These are phyloP conservation scores for Phataginus tetradactyla DNA, from an alignment of 2,797 vertebrate genomes.

Conservation along the genomic window DNA sequence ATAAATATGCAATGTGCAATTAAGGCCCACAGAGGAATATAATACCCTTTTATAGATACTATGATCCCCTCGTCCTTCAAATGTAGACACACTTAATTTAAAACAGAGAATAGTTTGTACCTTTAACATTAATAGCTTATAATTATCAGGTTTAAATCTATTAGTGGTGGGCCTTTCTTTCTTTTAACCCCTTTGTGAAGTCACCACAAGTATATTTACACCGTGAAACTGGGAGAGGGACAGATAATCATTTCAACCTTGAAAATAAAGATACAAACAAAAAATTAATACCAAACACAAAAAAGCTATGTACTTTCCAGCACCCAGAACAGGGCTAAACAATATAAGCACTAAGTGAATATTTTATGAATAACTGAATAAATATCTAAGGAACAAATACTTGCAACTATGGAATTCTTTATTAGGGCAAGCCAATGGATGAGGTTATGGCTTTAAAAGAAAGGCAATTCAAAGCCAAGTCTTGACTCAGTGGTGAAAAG, in stretches of 20 bases:
- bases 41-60: background rate
- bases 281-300: background rate
- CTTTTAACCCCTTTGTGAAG: background rate
- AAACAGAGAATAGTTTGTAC: background rate
- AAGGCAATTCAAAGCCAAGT: background rate
- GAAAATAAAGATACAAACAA: background rate
- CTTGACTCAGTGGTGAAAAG: background rate
- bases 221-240: background rate
- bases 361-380: background rate
- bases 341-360: conserved; percentile 20
- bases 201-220: background rate
- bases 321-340: background rate
- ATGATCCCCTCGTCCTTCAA: background rate
- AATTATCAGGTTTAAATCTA: conserved; percentile 29
- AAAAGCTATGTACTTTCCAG: background rate
- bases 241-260: background rate
- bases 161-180: background rate
- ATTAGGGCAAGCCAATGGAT: background rate
- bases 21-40: background rate
- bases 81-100: background rate
- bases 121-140: background rate
- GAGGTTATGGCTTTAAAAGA: background rate
- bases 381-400: background rate
- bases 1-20: background rate
- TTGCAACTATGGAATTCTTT: background rate